Base-by-base conservation (phyloP, 2,113 vertebrate species). In the Pedionomus torquatus region DNA sequence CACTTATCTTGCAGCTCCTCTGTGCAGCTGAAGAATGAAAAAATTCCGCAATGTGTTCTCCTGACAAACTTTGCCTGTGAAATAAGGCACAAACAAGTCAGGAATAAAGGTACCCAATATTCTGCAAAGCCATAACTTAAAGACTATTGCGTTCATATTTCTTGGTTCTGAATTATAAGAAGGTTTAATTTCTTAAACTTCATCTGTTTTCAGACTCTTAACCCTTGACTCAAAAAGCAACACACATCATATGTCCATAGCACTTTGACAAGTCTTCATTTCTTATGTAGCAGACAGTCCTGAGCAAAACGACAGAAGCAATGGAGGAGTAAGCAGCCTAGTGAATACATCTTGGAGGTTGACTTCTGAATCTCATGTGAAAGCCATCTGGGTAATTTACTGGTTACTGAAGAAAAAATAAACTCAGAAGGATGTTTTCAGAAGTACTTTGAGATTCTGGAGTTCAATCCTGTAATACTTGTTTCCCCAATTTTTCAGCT, bases 211-310 rank as follows among this genome's bases (percentile, higher is more conserved):
- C 61, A 97, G 84, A 94, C 97, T 97, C 95, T 98, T 98, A 78
- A 98, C 97, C 9, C 93, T 97, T 33, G 96, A 98, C 71, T 97
- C 95, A 58, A 98, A 98, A 97, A 64, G 98, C 95, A 71, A 87
- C 35, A 43, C 97, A 97, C 96, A 21, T 98, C 89, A 97, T 98
- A 98, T 35, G 92, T 91, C 39, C 97, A 96, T 52, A 97, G 97
- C 92, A 98, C 98, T 96, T 99, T 98, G 89, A 99, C 98, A 95
- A 98, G 98, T 96, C 95, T 98, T 98, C 84, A 98, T 98, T 96
- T 98, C 98, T 98, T 98, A 86, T 10, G 13, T 10, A 92, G n/a
- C 80, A 88, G 30, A 91, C 39, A 70, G 55, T 46, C 64, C 31
- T 51, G 60, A 85, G 37, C 19, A 80, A 70, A 78, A 71, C 28